Base-by-base conservation (phyloP, 2,797 vertebrate genomes). In the Pyrocephalus nanus region DNA sequence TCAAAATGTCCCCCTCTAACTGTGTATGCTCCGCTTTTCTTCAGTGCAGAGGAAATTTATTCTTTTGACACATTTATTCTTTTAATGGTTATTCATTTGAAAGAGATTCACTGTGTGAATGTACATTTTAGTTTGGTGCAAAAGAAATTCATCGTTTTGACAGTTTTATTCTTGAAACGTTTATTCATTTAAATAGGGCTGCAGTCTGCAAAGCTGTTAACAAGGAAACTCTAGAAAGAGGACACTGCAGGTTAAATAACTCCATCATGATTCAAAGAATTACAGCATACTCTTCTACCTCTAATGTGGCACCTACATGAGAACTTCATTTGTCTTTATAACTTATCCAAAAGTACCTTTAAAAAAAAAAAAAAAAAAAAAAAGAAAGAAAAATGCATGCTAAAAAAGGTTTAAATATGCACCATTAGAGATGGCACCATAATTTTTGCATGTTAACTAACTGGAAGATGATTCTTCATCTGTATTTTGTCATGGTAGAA, bases 61-160 rank as follows among this genome's bases (percentile, higher is more conserved):
- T 97, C 61, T 75, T 97, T 93, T 97, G 95, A 96, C 92, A 96
- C 64, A 93, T 96, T 97, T 97, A 97, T 97, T 96, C 75, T 96
- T 96, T 94, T 95, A 97, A 97, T 96, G 88, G 51, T 94, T 97
- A 96, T 92, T 96, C 93, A 97, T 97, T 96, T 94, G 61, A 72
- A 86, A 95, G 93, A 83, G 48, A 95, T 97, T 84, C n/a, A 23
- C 82, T 58, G 53, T 72, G 45, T 88, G 67, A 69, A 86, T 94
- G 74, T 85, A 93, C 91, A 82, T 96, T 97, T 95, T 94, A 96
- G 83, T 94, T 95, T 93, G 3, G n/a, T 95, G 62, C 58, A 88
- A 89, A 73, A 96, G 67, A 95, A 73, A 96, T 91, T 80, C 18
- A 93, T 95, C 4, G 38, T 81, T 91, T 93, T 92, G 95, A 95